Base-by-base conservation (phyloP, 2,797 vertebrate genomes). In the Paedocypris micromegethes region DNA sequence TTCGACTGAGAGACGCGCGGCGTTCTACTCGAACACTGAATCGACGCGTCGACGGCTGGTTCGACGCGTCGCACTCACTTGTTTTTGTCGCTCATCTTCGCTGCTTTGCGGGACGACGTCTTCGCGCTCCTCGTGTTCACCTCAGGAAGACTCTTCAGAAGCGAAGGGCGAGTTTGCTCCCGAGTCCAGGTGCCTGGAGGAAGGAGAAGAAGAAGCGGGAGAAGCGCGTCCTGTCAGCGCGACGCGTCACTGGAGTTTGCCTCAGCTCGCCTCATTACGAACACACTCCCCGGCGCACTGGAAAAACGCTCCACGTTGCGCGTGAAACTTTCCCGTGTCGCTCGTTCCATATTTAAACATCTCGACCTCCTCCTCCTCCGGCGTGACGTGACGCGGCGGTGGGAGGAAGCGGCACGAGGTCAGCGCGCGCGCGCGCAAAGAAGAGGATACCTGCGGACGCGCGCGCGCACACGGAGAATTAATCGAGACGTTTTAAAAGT, bases 291-390 rank as follows among this genome's bases (percentile, higher is more conserved):
- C 49, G n/a, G n/a, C 9, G 23, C 8, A 6, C 6, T 52, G 8
- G 44, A 39, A 37, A 46, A 66, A 52, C 40, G n/a, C 50, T 65
- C 64, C 70, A 66, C 68, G 60, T 40, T 9, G 61, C 47, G 59
- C 68, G 52, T 47, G 41, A 66, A 59, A 56, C 46, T 50, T 41
- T n/a, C 56, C 50, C 55, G 42, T 3, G 54, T 49, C 53, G 55
- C 51, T 85, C 80, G 82, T 79, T 78, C 86, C 88, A 88, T 85
- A 86, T 90, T 89, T 90, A 87, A 90, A 88, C 87, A 78, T 64
- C 69, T 83, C 80, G 86, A 78, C 77, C 87, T 89, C 85, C 83
- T 83, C 82, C 83, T 23, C 23, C 23, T 23, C 23, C 23, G 76
- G 82, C 72, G 82, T 90, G 85, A 90, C 84, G 85, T 73, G 62